Base-by-base conservation (phyloP, 2,888 invertebrate species). In the Sarcophaga caerulescens region DNA sequence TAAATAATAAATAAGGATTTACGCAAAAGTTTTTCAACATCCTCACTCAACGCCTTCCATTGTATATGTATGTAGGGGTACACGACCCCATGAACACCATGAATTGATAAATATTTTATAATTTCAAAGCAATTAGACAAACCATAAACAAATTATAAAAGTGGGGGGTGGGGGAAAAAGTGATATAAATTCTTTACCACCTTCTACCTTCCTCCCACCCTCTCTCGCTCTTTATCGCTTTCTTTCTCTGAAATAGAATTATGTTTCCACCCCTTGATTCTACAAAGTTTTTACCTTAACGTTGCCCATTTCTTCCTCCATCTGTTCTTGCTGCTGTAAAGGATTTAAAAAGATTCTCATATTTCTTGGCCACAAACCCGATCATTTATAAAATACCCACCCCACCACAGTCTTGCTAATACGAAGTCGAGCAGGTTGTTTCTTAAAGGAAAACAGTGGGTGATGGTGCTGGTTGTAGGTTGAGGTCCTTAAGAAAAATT, bases 71-170 rank as follows among this genome's bases (percentile, higher is more conserved):
- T 3, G 4, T 25, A 3, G 1, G 3, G 35, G 35, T 35, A 35
- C 1, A 35, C 35, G 35, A 52, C 12, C 17, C 4, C 17, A 14
- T 12, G 52, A 52, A 52, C 65, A 57, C 25, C 52, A 52, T 52
- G 12, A 52, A 52, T 52, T 52, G 14, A 11, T 57, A 78, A 77
- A 77, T 19, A 66, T 25, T 82, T 74, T 12, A 68, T 45, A 73
- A 75, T 47, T 76, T 68, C n/a, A 78, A 70, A 62, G 74, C 70
- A 75, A 81, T 81, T 74, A 74, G 21, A 44, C 63, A 68, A 74
- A 69, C 68, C 77, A 35, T 74, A 68, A 81, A 62, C 69, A 75
- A 62, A 44, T 69, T 81, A 69, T 35, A 71, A 44, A 35, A 21
- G 8, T 6, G 8, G 8, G 8, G 35, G 35, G 8, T 1, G 35